Evolutionary conservation across 1,140 invertebrate genomes (phyloP).

Genomic region (Gonioctena quinquepunctata): DNA sequence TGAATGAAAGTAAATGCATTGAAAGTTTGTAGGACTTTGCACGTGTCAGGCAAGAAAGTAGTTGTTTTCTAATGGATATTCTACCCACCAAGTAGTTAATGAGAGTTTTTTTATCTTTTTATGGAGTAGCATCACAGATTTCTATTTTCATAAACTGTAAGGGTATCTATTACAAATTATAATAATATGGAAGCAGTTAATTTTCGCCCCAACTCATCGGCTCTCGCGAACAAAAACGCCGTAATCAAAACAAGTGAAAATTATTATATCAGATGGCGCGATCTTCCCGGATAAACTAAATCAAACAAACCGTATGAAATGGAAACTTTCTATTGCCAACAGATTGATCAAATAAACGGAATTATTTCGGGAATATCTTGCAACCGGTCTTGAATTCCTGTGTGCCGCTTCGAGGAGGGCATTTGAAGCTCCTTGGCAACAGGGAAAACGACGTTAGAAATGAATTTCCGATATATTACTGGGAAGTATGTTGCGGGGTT

Average conservation of each 20-base stretch:
- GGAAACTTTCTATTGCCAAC: background rate
- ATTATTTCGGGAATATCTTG: background rate
- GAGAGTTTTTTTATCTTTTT: no score
- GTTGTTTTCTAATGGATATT: no score
- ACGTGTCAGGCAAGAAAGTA: no score
- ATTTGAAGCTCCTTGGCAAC: background rate
- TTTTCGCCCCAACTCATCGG: no score
- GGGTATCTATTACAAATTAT: background rate
- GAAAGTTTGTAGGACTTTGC: no score
- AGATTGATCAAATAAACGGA: background rate
- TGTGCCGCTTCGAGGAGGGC: background rate
- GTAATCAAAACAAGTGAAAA: background rate
- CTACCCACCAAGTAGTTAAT: no score
- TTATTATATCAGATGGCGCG: background rate
- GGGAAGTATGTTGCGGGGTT: background rate
- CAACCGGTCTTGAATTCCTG: background rate
- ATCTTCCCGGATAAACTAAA: background rate
- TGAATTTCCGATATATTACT: background rate
- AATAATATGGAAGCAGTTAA: no score
- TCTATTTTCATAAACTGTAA: no score
- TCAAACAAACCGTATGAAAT: background rate
- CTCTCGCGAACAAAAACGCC: background rate
- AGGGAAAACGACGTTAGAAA: background rate
- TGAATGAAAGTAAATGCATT: no score
- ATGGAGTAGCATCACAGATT: no score